A percentile compares a stretch with the other conserved stretches of the same genome.
Conservation (phyloP, 1,140 invertebrate genomes). For the Diorhabda sublineata region DNA sequence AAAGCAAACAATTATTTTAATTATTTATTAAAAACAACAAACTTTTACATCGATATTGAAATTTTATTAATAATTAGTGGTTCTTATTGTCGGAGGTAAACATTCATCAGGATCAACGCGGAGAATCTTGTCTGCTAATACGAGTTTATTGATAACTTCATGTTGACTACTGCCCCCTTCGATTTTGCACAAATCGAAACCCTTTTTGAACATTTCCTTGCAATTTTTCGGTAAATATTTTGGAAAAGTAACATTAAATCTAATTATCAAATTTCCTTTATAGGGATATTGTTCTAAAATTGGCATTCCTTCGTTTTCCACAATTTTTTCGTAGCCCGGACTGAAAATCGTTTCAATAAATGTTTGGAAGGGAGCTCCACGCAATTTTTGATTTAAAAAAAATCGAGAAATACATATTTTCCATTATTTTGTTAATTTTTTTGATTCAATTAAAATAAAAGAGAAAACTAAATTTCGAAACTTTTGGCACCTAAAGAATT, state of each 20-base stretch:
- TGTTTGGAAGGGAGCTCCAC: no score
- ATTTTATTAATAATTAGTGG: background rate
- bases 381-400: no score
- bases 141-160: constrained; percentile 48
- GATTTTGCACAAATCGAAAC: constrained; percentile 44
- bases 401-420: no score
- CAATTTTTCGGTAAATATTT: constrained; percentile 50
- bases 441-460: no score
- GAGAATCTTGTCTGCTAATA: constrained; percentile 49
- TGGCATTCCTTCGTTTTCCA: constrained; percentile 56
- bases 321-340: constrained; percentile 53
- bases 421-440: no score
- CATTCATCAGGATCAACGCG: constrained; percentile 43
- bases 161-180: constrained; percentile 36
- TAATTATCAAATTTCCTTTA: constrained; percentile 54
- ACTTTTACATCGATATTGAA: background rate
- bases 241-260: constrained; percentile 56
- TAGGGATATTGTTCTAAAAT: constrained; percentile 48
- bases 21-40: no score
- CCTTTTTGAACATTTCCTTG: constrained; percentile 50
- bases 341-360: constrained; percentile 38
- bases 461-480: no score
- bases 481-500: no score
- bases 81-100: constrained; percentile 32
- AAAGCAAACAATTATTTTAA: no score